Base-by-base conservation (phyloP, 2,113 vertebrate species). In the Heliornis fulica region DNA sequence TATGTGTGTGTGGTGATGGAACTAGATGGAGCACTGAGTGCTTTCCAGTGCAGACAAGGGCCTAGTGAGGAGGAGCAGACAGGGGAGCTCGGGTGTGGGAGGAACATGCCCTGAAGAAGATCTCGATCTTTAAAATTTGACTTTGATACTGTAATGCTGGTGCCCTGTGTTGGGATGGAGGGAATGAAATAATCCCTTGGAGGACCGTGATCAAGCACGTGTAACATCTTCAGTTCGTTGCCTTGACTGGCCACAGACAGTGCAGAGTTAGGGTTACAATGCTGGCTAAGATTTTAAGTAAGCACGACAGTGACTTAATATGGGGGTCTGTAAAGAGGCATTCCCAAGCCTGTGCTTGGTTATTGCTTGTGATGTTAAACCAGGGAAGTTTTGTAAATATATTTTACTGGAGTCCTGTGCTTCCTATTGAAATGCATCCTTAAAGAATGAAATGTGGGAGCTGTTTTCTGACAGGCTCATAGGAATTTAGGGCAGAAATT, bases 191-290 rank as follows among this genome's bases (percentile, higher is more conserved):
- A 40, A 50, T 15, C 40, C 69, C 46, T 11, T 12, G 13, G 76
- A 82, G 41, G 15, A 2, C 45, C 18, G 1, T 2, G 7, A 23
- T 70, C 66, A 11, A 5, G 26, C 23, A 3, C 15, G 0, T 9
- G 22, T 43, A 31, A 32, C 69, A 26, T 28, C 38, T 54, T 10
- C 15, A 23, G 17, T 16, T 40, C 53, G 43, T 45, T 6, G 6
- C 38, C 25, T 43, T 13, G 20, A 18, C 43, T 13, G 11, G 13
- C 64, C 29, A 7, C 43, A 29, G 60, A 53, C 22, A 11, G 10
- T 17, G n/a, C 32, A 53, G 34, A 29, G 17, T 15, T 32, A 11
- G 41, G 53, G 3, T 76, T 41, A 11, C 8, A 18, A 1, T 16
- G 15, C 28, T 85, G 29, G 29, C 28, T 65, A 14, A 10, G 68